Base-by-base conservation (phyloP, 2,113 vertebrate species). In the Tupaia tana region DNA sequence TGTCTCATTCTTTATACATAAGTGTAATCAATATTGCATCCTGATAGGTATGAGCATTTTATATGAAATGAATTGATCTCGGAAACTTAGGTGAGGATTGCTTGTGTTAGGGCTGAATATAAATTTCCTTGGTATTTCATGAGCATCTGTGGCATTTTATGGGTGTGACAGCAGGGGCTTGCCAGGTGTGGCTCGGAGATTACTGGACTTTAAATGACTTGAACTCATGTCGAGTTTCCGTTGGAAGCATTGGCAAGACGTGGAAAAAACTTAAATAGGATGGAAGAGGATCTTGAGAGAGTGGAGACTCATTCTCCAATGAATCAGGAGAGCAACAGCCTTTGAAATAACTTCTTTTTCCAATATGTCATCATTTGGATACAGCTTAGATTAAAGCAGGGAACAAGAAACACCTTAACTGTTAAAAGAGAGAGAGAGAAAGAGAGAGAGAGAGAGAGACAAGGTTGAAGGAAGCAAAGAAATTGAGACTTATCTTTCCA, bases 401-500 rank as follows among this genome's bases (percentile, higher is more conserved):
- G 74, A 86, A 64, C n/a, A 86, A 89, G n/a, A 91, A 96, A 83
- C 85, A 61, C 66, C 69, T 64, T 74, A 70, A 43, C 24, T 93
- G n/a, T 1, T 58, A 9, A 34, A 92, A 20, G n/a, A 54, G 29
- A 43, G 19, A 25, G 95, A 20, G 8, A 3, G n/a, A 92, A 73
- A 88, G 67, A 11, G n/a, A 54, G 29, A 43, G 19, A 25, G 95
- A 20, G 8, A 3, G n/a, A 92, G 75, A 88, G 67, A 11, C 77
- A 61, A 64, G 14, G 8, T 54, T 20, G 19, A 96, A 95, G 34
- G 82, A 90, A 89, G 82, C 63, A 75, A 82, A 90, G 29, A 93
- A 93, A 90, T 56, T 90, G 82, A 96, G 90, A 34, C 84, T 97
- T 90, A 34, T 79, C 56, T 73, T 97, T 95, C 80, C 52, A 86